These are phyloP conservation scores for Lemur catta DNA, from an alignment of 2,797 vertebrate genomes.

Conservation along the genomic window DNA sequence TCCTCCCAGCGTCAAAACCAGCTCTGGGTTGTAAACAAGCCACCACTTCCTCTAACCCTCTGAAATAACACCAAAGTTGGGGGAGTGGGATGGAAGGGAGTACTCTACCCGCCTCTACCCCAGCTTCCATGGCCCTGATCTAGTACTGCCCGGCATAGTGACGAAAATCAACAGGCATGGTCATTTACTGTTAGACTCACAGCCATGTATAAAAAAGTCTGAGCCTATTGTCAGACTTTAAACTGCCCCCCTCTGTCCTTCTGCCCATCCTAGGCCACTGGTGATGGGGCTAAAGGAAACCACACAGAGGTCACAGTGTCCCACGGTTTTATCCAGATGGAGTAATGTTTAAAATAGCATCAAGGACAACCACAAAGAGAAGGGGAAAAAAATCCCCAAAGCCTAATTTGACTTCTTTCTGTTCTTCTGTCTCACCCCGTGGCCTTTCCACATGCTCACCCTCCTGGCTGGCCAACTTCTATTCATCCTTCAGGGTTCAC, in stretches of 20 bases:
- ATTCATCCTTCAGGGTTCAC: neutral
- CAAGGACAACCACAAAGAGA: neutral
- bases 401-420: neutral
- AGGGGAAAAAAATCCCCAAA: neutral
- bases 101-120: neutral
- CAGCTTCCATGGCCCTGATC: neutral
- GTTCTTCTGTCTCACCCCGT: neutral
- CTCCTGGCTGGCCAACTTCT: neutral
- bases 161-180: neutral
- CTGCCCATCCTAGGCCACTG: neutral
- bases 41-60: conserved; percentile 31
- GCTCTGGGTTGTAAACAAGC: conserved; percentile 56
- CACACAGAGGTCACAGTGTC: neutral
- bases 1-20: conserved; percentile 16
- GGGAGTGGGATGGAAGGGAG: neutral
- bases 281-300: neutral
- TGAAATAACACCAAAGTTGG: neutral
- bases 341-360: neutral
- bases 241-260: neutral
- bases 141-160: neutral
- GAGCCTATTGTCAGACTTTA: neutral
- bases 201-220: neutral
- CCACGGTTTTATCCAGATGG: neutral
- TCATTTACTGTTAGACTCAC: neutral
- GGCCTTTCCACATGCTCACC: neutral